phyloP scores from a whole-genome alignment of 2,888 invertebrate genomes.

The Chloroclystis v-ata region DNA sequence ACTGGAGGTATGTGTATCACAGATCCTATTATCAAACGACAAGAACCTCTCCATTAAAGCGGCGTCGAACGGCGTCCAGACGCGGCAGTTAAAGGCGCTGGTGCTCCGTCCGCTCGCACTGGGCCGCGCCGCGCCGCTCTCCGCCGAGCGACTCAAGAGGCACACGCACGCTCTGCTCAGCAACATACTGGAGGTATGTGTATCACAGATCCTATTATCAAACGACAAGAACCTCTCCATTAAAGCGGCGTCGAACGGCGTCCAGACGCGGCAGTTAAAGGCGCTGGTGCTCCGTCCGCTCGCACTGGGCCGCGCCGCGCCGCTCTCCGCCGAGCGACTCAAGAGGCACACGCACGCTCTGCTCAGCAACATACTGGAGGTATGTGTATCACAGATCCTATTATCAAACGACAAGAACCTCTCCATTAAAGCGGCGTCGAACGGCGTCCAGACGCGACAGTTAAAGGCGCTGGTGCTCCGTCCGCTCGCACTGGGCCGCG shows the following conservation, averaged over 20 bases:
- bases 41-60: conserved; percentile 79
- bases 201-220: conserved; percentile 37
- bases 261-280: conserved; percentile 46
- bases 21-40: conserved; percentile 66
- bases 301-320: conserved; percentile 16
- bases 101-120: conserved; percentile 26
- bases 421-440: too few species aligned
- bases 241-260: conserved; percentile 72
- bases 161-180: conserved; percentile 44
- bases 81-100: conserved; percentile 42
- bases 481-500: too few species aligned
- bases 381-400: too few species aligned
- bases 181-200: conserved; percentile 39
- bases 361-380: conserved; percentile 44
- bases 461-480: too few species aligned
- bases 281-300: conserved; percentile 37
- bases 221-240: conserved; percentile 79
- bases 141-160: conserved; percentile 26
- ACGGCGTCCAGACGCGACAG: too few species aligned
- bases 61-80: conserved; percentile 62
- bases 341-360: conserved; percentile 45
- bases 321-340: conserved; percentile 5
- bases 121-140: conserved; percentile 9
- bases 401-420: too few species aligned
- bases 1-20: conserved; percentile 34